These are phyloP conservation scores for Empidonax alnorum DNA, from an alignment of 2,113 vertebrate genomes.

Conservation along the genomic window DNA sequence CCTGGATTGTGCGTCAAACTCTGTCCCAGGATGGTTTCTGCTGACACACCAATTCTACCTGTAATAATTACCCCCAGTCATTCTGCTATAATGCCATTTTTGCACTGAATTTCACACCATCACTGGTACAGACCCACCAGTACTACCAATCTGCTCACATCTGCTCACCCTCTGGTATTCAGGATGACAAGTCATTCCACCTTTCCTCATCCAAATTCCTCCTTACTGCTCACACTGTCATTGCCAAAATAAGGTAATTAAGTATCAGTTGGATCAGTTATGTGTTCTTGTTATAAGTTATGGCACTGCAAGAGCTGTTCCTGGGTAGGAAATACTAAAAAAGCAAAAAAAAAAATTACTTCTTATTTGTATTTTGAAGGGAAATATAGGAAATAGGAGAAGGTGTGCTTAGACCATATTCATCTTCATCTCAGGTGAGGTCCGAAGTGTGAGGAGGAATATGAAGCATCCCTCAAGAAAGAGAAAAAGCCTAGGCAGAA, in stretches of 20 bases:
- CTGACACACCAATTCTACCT: background rate
- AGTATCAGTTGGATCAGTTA: background rate
- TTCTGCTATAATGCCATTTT: background rate
- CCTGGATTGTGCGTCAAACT: background rate
- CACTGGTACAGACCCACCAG: background rate
- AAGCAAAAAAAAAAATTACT: too few relatives aligned
- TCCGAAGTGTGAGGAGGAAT: background rate
- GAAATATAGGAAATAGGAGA: background rate
- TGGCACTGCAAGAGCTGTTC: background rate
- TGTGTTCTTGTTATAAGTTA: background rate
- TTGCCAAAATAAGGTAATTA: background rate
- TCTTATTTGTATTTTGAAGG: background rate
- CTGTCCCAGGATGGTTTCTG: background rate
- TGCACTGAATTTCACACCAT: background rate
- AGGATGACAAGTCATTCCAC: background rate
- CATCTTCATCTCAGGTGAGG: background rate
- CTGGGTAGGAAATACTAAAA: background rate
- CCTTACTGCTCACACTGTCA: rapidly evolving
- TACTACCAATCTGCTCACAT: background rate
- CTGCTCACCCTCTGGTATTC: background rate
- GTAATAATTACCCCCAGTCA: background rate
- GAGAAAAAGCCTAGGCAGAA: background rate
- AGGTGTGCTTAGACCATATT: background rate
- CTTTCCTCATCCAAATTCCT: background rate
- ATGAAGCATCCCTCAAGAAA: background rate